A percentile compares a stretch with the other conserved stretches of the same genome.
phyloP scores from a whole-genome alignment of 2,113 vertebrate species.

The Amblyopsis rosae region DNA sequence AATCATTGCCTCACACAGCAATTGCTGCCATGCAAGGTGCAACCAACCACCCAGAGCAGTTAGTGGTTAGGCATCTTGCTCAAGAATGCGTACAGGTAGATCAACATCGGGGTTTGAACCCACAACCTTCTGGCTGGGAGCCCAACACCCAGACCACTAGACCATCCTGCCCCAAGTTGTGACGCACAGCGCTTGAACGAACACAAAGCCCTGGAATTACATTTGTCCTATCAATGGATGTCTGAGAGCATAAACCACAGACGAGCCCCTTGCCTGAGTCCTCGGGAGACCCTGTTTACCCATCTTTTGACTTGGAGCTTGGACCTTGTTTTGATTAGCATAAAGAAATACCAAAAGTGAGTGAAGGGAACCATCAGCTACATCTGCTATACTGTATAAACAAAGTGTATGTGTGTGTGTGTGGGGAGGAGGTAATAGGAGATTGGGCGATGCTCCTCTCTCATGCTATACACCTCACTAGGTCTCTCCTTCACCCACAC shows the following conservation, averaged over 20 bases:
- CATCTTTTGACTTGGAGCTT: not conserved
- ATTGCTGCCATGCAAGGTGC: no score
- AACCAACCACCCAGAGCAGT: no score
- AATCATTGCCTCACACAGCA: no score
- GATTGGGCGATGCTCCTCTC: conserved; percentile 23
- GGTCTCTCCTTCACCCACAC: not conserved
- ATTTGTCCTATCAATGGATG: conserved; percentile 33
- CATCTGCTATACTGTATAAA: conserved; percentile 23
- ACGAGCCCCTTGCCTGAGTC: not conserved
- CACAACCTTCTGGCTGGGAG: no score
- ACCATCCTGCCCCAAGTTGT: no score
- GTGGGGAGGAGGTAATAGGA: conserved; percentile 37
- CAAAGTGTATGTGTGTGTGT: conserved; percentile 25
- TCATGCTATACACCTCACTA: not conserved
- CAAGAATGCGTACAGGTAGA: no score
- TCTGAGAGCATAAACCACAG: conserved; percentile 21
- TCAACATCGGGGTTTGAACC: no score
- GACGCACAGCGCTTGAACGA: conserved; percentile 6
- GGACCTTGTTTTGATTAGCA: conserved; percentile 46
- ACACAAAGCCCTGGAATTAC: conserved; percentile 37
- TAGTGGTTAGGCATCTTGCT: no score
- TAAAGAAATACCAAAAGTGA: conserved; percentile 46
- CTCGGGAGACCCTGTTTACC: no score
- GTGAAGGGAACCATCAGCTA: conserved; percentile 33
- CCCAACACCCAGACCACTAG: no score